These are phyloP conservation scores for Ctenochaetus hawaiiensis DNA, from an alignment of 2,797 vertebrate genomes.

Conservation along the genomic window DNA sequence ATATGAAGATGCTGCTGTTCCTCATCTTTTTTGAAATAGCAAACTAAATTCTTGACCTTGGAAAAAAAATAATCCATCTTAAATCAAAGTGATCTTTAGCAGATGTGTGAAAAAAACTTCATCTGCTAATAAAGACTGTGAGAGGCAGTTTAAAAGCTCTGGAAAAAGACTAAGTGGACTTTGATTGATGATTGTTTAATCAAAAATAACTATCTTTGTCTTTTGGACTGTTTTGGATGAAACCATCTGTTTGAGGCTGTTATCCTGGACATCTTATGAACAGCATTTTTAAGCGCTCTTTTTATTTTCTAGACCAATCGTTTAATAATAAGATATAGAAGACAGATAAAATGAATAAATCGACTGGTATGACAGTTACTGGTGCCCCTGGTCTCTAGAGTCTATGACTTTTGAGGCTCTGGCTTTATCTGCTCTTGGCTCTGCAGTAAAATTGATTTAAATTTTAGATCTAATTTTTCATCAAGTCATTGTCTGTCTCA, in stretches of 20 bases:
- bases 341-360: neutral
- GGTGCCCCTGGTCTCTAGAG: neutral
- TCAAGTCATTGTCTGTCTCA: neutral
- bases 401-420: neutral
- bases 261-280: neutral
- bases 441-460: constrained; percentile 1
- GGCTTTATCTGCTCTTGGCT: constrained; percentile 11
- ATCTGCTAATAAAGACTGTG: constrained; percentile 3
- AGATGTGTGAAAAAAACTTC: neutral
- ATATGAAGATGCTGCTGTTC: neutral
- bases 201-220: no score
- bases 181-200: neutral
- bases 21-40: neutral
- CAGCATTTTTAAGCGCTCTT: neutral
- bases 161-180: neutral
- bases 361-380: neutral
- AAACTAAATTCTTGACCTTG: constrained; percentile 6
- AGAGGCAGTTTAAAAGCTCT: neutral
- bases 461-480: neutral
- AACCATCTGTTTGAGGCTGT: neutral
- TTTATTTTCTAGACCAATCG: neutral
- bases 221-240: neutral
- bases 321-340: neutral
- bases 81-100: neutral
- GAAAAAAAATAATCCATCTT: neutral